These are phyloP conservation scores for Acrobasis repandana DNA, from an alignment of 2,888 invertebrate species.

Conservation along the genomic window DNA sequence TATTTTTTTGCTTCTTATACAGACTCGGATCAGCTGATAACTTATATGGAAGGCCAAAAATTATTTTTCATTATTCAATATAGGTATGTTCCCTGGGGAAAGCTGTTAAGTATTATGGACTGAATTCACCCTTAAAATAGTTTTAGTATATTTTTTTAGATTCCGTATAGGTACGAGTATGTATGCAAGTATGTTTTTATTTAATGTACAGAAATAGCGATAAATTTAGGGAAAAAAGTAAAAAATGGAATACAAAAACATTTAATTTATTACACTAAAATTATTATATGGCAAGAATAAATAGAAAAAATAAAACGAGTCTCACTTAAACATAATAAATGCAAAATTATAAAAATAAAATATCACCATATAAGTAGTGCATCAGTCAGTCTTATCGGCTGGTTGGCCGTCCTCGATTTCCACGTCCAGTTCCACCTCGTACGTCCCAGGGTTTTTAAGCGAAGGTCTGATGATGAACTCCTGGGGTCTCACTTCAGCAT, in stretches of 20 bases:
- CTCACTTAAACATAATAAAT: conserved; percentile 43
- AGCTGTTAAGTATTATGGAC: too few species aligned
- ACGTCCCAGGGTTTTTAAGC: conserved; percentile 67
- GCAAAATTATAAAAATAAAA: conserved; percentile 40
- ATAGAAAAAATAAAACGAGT: conserved; percentile 39
- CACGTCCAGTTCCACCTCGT: conserved; percentile 70
- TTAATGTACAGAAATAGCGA: too few species aligned
- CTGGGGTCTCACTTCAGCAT: conserved; percentile 66
- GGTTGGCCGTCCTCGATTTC: conserved; percentile 72
- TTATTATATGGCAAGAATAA: conserved; percentile 71
- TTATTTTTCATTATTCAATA: too few species aligned
- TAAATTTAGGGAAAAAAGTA: neutral
- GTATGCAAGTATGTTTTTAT: too few species aligned
- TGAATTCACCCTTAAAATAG: too few species aligned
- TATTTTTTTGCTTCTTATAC: too few species aligned
- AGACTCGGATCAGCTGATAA: too few species aligned
- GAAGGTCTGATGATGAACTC: conserved; percentile 66
- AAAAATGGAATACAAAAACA: conserved; percentile 35
- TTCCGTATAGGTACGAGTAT: too few species aligned
- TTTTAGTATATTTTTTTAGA: too few species aligned
- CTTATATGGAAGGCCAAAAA: too few species aligned
- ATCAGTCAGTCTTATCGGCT: conserved; percentile 40
- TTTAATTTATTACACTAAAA: conserved; percentile 47
- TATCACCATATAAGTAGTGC: conserved; percentile 27
- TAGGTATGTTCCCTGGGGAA: too few species aligned